Base-by-base conservation (phyloP, 2,888 invertebrate species). In the Uropetala carovei region DNA sequence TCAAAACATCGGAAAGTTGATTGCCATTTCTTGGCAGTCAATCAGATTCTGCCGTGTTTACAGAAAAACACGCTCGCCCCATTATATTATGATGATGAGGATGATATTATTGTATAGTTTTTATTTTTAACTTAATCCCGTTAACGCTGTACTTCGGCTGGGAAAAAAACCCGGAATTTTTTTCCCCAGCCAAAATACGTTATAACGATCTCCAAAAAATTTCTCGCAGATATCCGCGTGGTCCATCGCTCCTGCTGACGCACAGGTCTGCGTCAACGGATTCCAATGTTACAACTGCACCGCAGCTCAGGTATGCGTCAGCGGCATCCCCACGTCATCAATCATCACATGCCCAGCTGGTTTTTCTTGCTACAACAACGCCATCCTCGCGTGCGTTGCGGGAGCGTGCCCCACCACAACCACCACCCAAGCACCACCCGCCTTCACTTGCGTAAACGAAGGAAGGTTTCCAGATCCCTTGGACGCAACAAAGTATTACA, bases 251-350 rank as follows among this genome's bases (percentile, higher is more conserved):
- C 1, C 13, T 16, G 13, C 18, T 13, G 14, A 1, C 13, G 60
- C 60, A 13, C 60, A 60, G 18, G 60, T 16, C 18, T 60, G 60
- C 22, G 57, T 14, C 58, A 22, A 22, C 22, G 59, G 27, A 9
- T 86, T 27, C 85, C 58, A 57, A 11, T 86, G 85, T 58, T 27
- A 57, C 59, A 86, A 86, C 59, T 86, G 85, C 85, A 86, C 85
- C 22, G 5, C n/a, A 9, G n/a, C 18, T 11, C 59, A n/a, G 58
- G 13, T 86, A 22, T 86, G 85, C 85, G 59, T n/a, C 22, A 7
- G 0, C 16, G 22, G 16, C 22, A 59, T 22, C 3, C 59, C 85
- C 0, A 22, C 59, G 59, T 22, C 56, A 13, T 22, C n/a, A 2
- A 13, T 22, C 0, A 4, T 59, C 5, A 22, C 85, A 10, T 86